Base-by-base conservation (phyloP, 2,888 invertebrate genomes). In the Drosophila falleni region DNA sequence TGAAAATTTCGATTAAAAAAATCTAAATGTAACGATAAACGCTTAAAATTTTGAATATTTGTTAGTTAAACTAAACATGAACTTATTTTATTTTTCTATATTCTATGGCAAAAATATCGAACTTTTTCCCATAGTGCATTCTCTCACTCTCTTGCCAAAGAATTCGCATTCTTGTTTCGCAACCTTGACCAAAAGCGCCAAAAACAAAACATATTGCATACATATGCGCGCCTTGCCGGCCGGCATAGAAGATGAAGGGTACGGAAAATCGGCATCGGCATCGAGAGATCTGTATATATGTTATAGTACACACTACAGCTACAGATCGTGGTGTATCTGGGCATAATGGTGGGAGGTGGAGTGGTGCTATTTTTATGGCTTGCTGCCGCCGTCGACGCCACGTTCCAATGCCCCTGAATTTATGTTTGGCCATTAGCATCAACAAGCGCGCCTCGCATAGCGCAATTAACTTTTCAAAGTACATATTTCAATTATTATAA, bases 401-500 rank as follows among this genome's bases (percentile, higher is more conserved):
- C 50, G 15, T 35, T 37, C 35, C 41, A 37, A n/a, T 60, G 65
- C 64, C 64, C 50, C 66, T 63, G 66, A 87, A 88, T 85, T 88
- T 80, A 88, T 87, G 89, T 76, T 79, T 79, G 79, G 62, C 70
- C 79, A 84, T 84, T 88, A 84, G 80, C 83, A 82, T 80, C 68
- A 86, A 86, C 88, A 86, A 81, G 83, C 75, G 73, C 74, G 59
- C 65, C 70, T 75, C 83, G 80, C 64, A 71, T 63, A 64, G 63
- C 73, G 80, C 79, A 82, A 89, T 89, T 87, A 89, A 82, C 68
- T 58, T 80, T 80, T 72, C 74, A 75, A 81, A 89, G 76, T 82
- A 78, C 74, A 77, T 77, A 87, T 80, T 87, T 85, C 79, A 87
- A 87, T 89, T 87, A 87, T 80, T 87, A 80, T 74, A 89, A 87